phyloP scores from a whole-genome alignment of 1,140 invertebrate species.

The Hormaphis cornu region DNA sequence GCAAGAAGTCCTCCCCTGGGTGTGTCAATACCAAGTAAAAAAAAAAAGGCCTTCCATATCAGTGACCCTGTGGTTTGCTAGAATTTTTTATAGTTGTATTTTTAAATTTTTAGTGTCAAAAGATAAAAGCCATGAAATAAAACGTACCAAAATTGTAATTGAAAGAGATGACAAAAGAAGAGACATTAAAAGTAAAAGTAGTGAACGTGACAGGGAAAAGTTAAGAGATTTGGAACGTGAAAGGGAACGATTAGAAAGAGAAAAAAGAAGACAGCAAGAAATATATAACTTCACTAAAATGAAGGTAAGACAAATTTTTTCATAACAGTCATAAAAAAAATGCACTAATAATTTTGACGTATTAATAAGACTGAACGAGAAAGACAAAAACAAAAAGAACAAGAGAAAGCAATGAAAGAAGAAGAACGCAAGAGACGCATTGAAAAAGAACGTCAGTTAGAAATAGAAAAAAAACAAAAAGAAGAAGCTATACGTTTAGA shows the following conservation, averaged over 20 bases:
- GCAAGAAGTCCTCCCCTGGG: too few relatives aligned
- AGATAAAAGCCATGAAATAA: slow-evolving; percentile 11
- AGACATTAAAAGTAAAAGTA: slow-evolving; percentile 32
- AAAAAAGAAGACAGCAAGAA: slow-evolving; percentile 15
- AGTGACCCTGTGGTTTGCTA: too few relatives aligned
- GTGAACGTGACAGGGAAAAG: slow-evolving; percentile 19
- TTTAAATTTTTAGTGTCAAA: background rate
- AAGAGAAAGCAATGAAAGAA: slow-evolving; percentile 64
- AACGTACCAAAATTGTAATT: slow-evolving; percentile 16
- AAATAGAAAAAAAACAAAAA: slow-evolving; percentile 66
- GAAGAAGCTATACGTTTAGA: slow-evolving; percentile 70
- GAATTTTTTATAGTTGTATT: too few relatives aligned
- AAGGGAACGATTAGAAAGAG: slow-evolving; percentile 9
- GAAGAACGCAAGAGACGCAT: slow-evolving; percentile 60
- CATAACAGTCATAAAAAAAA: background rate
- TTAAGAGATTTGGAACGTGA: slow-evolving; percentile 9
- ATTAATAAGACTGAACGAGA: slow-evolving; percentile 59
- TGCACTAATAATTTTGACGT: background rate
- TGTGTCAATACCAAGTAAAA: too few relatives aligned
- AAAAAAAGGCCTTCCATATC: too few relatives aligned
- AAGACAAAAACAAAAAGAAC: slow-evolving; percentile 62
- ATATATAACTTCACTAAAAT: slow-evolving; percentile 2
- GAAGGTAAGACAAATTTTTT: slow-evolving; percentile 7
- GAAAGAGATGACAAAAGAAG: slow-evolving; percentile 2
- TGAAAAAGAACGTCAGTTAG: slow-evolving; percentile 59